Evolutionary conservation across 2,797 vertebrate genomes (phyloP).

Genomic region (Sternarchorhynchus goeldii): DNA sequence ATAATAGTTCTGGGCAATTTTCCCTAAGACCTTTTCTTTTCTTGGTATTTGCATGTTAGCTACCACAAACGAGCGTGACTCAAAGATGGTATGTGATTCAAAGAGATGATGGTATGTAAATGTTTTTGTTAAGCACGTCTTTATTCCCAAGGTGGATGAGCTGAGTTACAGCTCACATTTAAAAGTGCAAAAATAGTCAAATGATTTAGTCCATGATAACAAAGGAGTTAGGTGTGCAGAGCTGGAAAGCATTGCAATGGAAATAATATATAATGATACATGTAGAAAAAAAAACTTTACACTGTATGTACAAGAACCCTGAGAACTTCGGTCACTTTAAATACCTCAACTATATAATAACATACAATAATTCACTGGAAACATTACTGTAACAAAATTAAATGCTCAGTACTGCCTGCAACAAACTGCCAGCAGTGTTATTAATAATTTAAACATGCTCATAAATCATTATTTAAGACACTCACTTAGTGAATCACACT

Average conservation of each 20-base stretch:
- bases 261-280: neutral
- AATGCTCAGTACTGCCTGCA: neutral
- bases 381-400: neutral
- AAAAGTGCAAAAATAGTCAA: constrained; percentile 5
- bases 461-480: too few species aligned
- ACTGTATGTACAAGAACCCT: too few species aligned
- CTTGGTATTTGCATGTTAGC: neutral
- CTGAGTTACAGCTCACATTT: neutral
- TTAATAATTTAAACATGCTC: neutral
- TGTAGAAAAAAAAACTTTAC: neutral
- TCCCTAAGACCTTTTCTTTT: neutral
- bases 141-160: constrained; percentile 4
- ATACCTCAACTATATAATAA: too few species aligned
- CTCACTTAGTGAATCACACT: too few species aligned
- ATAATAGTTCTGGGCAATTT: neutral
- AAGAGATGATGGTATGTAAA: constrained; percentile 13
- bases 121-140: constrained; percentile 18
- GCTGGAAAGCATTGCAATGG: neutral
- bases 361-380: too few species aligned
- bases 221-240: neutral
- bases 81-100: neutral
- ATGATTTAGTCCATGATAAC: neutral
- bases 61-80: neutral
- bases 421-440: neutral
- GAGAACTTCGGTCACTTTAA: too few species aligned